These are phyloP conservation scores for Nasonia giraulti DNA, from an alignment of 1,140 invertebrate species.

Conservation along the genomic window DNA sequence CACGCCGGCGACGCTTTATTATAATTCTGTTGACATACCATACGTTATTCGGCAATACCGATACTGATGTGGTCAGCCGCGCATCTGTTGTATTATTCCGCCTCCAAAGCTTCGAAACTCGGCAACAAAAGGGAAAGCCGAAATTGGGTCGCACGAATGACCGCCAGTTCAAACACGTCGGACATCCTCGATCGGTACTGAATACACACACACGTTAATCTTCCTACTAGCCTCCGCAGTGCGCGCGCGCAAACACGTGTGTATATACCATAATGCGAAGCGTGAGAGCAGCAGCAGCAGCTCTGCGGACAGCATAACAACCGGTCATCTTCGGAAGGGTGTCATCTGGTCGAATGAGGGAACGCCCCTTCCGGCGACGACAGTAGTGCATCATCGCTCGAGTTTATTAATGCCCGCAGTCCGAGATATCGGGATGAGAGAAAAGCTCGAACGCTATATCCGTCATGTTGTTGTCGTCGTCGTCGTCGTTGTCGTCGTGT, in stretches of 20 bases:
- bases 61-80: background rate
- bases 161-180: constrained; percentile 22
- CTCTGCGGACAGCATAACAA: background rate
- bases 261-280: background rate
- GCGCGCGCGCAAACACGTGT: background rate
- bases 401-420: background rate
- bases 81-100: constrained; percentile 3
- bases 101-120: background rate
- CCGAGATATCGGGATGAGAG: background rate
- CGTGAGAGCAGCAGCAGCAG: constrained; percentile 20
- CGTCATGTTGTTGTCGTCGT: background rate
- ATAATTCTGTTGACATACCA: constrained; percentile 19
- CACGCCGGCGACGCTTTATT: background rate
- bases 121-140: background rate
- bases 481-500: background rate
- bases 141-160: constrained; percentile 24
- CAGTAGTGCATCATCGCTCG: background rate
- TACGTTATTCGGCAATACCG: constrained; percentile 6
- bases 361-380: constrained; percentile 43
- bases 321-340: constrained; percentile 29
- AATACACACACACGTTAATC: background rate
- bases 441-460: background rate
- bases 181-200: background rate
- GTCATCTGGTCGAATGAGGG: constrained; percentile 43
- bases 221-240: background rate